Conservation (phyloP, 1,140 invertebrate genomes). For the Zophobas atratus region DNA sequence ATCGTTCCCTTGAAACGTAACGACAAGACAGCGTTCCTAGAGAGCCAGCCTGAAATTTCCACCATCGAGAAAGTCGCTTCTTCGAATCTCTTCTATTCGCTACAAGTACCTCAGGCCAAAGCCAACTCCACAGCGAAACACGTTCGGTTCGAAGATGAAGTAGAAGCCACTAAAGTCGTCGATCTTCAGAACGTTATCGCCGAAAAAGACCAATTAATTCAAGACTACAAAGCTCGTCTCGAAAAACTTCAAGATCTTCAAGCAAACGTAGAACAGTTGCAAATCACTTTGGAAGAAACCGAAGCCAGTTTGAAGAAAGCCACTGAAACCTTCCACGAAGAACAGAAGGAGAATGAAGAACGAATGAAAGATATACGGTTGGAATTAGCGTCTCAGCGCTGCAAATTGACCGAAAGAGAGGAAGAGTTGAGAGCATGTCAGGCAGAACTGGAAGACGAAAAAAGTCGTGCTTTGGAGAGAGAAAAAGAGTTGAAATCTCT, state of each 20-base stretch:
- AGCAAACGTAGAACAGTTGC: conserved; percentile 71
- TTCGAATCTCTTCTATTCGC: conserved; percentile 27
- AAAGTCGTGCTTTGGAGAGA: conserved; percentile 51
- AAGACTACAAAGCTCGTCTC: conserved; percentile 53
- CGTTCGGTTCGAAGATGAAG: conserved; percentile 63
- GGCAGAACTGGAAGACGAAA: conserved; percentile 65
- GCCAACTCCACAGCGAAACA: conserved; percentile 63
- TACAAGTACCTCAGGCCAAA: conserved; percentile 16
- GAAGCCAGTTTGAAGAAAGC: conserved; percentile 70
- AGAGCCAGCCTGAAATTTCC: conserved; percentile 62
- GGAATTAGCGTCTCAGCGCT: conserved; percentile 59
- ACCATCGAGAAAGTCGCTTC: conserved; percentile 60
- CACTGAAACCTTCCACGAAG: conserved; percentile 73
- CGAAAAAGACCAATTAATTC: conserved; percentile 54
- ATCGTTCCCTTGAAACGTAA: neutral
- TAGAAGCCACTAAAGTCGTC: conserved; percentile 52
- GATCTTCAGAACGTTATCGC: conserved; percentile 50
- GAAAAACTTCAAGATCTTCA: conserved; percentile 71
- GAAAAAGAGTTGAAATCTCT: conserved; percentile 41
- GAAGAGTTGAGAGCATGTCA: conserved; percentile 56
- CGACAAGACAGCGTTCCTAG: conserved; percentile 70
- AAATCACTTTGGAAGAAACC: conserved; percentile 70
- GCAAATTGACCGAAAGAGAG: conserved; percentile 74
- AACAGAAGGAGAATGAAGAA: conserved; percentile 74
- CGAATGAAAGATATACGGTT: conserved; percentile 75